Evolutionary conservation across 2,797 vertebrate genomes (phyloP).

Genomic region (Ceryle rudis): DNA sequence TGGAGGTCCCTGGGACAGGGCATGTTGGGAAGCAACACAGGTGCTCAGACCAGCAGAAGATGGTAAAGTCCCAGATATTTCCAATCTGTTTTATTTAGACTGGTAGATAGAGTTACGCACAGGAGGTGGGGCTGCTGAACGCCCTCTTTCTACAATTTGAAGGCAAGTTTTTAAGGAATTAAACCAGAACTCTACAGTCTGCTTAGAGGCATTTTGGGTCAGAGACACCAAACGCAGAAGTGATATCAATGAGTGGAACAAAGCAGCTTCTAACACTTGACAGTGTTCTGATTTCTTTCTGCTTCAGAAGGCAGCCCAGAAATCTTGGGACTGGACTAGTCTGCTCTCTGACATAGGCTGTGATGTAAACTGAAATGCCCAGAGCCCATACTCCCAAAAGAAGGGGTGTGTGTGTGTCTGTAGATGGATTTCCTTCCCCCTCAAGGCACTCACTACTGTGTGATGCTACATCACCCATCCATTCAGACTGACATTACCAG

Average conservation of each 20-base stretch:
- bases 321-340: neutral
- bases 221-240: neutral
- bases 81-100: neutral
- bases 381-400: neutral
- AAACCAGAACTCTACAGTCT: neutral
- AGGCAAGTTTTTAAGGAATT: neutral
- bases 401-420: neutral
- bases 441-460: neutral
- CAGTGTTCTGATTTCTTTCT: neutral
- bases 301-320: neutral
- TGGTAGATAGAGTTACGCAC: neutral
- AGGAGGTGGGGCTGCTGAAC: neutral
- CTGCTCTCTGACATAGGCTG: neutral
- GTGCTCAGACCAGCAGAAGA: neutral
- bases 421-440: fast-evolving
- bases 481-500: neutral
- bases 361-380: neutral
- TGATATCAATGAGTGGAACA: neutral
- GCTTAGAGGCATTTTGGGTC: neutral
- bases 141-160: neutral
- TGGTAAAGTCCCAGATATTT: neutral
- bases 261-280: neutral
- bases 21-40: neutral
- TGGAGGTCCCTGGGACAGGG: neutral
- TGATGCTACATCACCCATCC: neutral